Evolutionary conservation across 35 echinoderm and acorn worm genomes (phyloP).

Genomic region (Hemicentrotus pulcherrimus): DNA sequence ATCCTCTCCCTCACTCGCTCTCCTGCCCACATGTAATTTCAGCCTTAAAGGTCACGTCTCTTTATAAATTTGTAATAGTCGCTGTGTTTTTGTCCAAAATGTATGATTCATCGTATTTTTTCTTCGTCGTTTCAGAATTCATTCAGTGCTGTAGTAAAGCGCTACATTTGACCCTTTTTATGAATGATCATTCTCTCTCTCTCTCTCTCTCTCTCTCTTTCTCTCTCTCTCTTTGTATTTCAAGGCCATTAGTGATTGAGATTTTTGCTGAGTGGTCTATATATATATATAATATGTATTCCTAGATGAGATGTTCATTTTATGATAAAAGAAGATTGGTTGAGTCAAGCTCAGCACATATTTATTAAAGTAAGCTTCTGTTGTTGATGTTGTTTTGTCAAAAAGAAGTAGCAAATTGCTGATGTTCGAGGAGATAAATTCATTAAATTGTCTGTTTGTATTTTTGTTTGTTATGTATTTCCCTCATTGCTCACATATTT

Average conservation of each 20-base stretch:
- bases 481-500: no score
- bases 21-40: conserved; percentile 22
- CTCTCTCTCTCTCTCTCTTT: neutral
- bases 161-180: neutral
- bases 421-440: no score
- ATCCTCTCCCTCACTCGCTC: neutral
- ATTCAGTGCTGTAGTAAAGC: neutral
- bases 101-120: neutral
- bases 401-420: no score
- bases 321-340: no score
- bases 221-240: no score
- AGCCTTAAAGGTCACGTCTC: conserved; percentile 23
- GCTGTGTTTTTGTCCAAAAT: neutral
- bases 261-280: neutral
- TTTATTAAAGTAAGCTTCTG: no score
- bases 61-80: neutral
- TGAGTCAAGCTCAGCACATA: no score
- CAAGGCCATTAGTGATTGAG: neutral
- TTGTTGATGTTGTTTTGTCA: no score
- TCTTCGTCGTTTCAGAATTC: neutral
- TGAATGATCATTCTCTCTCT: neutral
- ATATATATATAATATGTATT: neutral
- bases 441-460: no score
- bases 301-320: no score
- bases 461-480: no score